Conservation (phyloP, 2,888 invertebrate genomes). For the Horisme vitalbata region DNA sequence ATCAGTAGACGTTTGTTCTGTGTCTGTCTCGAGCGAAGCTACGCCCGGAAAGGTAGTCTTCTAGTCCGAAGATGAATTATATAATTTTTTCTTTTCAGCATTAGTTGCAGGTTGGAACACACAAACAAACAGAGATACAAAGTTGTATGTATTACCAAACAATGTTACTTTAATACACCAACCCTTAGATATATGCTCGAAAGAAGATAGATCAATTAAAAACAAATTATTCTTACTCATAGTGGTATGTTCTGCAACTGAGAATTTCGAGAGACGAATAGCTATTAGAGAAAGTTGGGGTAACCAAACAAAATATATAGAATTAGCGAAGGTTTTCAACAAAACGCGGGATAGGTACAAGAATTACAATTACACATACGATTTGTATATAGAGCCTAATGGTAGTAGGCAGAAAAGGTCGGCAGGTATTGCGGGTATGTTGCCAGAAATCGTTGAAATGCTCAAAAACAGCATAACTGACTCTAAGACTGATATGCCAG, state of each 20-base stretch:
- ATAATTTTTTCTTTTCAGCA: slow-evolving; percentile 56
- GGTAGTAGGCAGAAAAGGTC: slow-evolving; percentile 50
- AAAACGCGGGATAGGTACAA: slow-evolving; percentile 56
- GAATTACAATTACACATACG: slow-evolving; percentile 64
- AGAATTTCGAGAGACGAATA: slow-evolving; percentile 85
- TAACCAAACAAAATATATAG: slow-evolving; percentile 62
- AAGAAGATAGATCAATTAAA: slow-evolving; percentile 40
- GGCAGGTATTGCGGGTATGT: slow-evolving; percentile 49
- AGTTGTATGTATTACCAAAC: slow-evolving; percentile 87
- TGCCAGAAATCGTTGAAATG: slow-evolving; percentile 40
- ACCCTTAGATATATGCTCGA: slow-evolving; percentile 81
- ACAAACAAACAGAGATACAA: slow-evolving; percentile 88
- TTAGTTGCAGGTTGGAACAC: slow-evolving; percentile 87
- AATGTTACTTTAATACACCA: slow-evolving; percentile 86
- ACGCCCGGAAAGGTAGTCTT: no score
- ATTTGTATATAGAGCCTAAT: slow-evolving; percentile 49
- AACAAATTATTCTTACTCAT: slow-evolving; percentile 85
- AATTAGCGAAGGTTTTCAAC: slow-evolving; percentile 53
- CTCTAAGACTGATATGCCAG: slow-evolving; percentile 49
- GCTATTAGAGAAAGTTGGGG: slow-evolving; percentile 90
- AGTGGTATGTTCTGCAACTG: slow-evolving; percentile 89
- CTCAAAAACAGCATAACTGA: slow-evolving; percentile 53
- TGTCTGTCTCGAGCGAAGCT: no score
- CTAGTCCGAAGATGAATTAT: background rate
- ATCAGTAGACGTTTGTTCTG: no score